Percentiles rank a stretch among this genome's conserved stretches.
phyloP scores from a whole-genome alignment of 2,888 invertebrate genomes.

The Drosophila leonis region DNA sequence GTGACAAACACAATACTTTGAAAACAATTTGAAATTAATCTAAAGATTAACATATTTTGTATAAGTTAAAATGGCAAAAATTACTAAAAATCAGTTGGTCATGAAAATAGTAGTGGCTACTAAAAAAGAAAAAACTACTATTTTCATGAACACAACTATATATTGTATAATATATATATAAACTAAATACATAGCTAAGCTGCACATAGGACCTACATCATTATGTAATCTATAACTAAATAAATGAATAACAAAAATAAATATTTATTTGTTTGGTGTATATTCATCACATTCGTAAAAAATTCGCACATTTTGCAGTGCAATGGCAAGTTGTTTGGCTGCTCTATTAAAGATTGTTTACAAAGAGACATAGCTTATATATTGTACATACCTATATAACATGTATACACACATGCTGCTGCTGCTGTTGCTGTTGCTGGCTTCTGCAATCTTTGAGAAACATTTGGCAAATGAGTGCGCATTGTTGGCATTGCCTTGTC shows the following conservation, averaged over 20 bases:
- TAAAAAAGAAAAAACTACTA: too few species aligned
- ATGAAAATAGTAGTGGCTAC: too few species aligned
- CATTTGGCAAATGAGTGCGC: slow-evolving; percentile 30
- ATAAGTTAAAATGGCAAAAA: too few species aligned
- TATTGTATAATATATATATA: background rate
- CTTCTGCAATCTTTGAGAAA: slow-evolving; percentile 39
- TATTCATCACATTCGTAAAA: background rate
- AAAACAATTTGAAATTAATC: too few species aligned
- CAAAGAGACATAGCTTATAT: background rate
- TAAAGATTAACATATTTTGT: too few species aligned
- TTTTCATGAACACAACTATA: too few species aligned
- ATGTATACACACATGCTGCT: background rate
- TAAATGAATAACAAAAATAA: background rate
- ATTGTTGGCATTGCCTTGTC: slow-evolving; percentile 23
- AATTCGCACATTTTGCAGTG: slow-evolving; percentile 20
- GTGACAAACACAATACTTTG: too few species aligned
- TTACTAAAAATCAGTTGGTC: too few species aligned
- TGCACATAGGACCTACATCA: background rate
- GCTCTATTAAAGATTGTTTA: slow-evolving; percentile 6
- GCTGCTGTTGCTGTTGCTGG: background rate
- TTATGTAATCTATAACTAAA: background rate
- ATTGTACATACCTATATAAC: background rate
- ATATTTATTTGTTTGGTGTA: background rate
- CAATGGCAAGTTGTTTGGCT: slow-evolving; percentile 45
- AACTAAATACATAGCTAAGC: background rate